Conservation (phyloP, 2,888 invertebrate genomes). For the Metellina segmentata region DNA sequence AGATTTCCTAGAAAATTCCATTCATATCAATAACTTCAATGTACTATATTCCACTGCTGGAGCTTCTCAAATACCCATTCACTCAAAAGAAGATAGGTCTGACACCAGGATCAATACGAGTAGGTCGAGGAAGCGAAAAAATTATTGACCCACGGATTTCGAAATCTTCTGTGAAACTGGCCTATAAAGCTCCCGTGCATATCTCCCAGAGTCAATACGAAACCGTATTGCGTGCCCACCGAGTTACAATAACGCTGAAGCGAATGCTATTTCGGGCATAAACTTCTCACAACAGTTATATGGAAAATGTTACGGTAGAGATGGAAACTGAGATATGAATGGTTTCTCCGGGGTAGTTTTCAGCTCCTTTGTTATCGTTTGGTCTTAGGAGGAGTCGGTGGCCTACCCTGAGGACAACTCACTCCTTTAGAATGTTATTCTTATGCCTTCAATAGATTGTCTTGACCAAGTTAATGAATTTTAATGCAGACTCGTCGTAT, state of each 20-base stretch:
- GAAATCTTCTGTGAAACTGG: background rate
- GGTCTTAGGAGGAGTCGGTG: too few species aligned
- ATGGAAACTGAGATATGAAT: too few species aligned
- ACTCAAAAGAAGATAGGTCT: background rate
- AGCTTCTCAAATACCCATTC: background rate
- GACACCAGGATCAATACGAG: background rate
- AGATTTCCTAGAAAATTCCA: too few species aligned
- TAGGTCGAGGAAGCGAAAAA: background rate
- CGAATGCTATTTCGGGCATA: background rate
- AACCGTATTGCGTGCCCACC: background rate
- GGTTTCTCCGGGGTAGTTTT: too few species aligned
- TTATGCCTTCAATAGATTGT: too few species aligned
- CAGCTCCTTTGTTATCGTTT: too few species aligned
- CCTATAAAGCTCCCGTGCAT: background rate
- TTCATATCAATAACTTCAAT: background rate
- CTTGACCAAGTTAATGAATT: too few species aligned
- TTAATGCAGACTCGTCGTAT: too few species aligned
- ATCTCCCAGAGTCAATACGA: background rate
- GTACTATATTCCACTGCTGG: background rate
- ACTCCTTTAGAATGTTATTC: too few species aligned
- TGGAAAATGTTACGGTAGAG: too few species aligned
- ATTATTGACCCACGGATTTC: background rate
- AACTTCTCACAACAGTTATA: too few species aligned
- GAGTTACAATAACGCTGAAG: background rate
- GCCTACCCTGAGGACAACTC: too few species aligned